A percentile compares a stretch with the other conserved stretches of the same genome.
phyloP scores from a whole-genome alignment of 2,113 vertebrate species.

The Hypocryptadius cinnamomeus region DNA sequence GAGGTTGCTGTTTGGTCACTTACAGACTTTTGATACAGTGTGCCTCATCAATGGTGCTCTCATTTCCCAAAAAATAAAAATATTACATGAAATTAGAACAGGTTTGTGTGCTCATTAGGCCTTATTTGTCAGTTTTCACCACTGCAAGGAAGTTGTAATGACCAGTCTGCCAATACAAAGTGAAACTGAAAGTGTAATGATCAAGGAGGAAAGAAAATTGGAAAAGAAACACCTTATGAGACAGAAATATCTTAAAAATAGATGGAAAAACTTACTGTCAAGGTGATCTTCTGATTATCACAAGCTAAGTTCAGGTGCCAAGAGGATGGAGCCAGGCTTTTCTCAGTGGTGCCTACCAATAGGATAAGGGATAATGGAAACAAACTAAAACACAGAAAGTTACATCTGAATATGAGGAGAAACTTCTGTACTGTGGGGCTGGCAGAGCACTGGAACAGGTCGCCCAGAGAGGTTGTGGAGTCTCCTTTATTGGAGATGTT shows the following conservation, averaged over 20 bases:
- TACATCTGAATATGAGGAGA: background rate
- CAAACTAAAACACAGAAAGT: background rate
- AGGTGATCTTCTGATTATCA: background rate
- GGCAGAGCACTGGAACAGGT: background rate
- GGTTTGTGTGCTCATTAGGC: background rate
- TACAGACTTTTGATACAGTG: background rate
- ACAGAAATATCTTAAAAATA: background rate
- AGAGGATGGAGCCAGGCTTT: background rate
- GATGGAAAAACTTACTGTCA: background rate
- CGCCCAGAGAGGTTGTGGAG: background rate
- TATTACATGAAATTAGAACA: background rate
- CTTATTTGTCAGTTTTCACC: background rate
- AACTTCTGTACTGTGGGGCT: background rate
- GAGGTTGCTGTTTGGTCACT: background rate
- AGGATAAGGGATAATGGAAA: background rate
- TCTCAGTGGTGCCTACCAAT: background rate
- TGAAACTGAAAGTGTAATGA: background rate
- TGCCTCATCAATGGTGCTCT: background rate
- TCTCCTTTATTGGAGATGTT: background rate
- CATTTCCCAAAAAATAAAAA: background rate
- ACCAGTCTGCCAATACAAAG: background rate
- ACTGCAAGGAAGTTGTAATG: background rate
- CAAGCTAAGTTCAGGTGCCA: background rate
- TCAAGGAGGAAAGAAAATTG: background rate
- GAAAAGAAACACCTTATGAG: background rate